Percentiles rank a stretch among this genome's conserved stretches.
These are phyloP conservation scores for Turdus rufiventris DNA, from an alignment of 2,113 vertebrate species.

Conservation along the genomic window DNA sequence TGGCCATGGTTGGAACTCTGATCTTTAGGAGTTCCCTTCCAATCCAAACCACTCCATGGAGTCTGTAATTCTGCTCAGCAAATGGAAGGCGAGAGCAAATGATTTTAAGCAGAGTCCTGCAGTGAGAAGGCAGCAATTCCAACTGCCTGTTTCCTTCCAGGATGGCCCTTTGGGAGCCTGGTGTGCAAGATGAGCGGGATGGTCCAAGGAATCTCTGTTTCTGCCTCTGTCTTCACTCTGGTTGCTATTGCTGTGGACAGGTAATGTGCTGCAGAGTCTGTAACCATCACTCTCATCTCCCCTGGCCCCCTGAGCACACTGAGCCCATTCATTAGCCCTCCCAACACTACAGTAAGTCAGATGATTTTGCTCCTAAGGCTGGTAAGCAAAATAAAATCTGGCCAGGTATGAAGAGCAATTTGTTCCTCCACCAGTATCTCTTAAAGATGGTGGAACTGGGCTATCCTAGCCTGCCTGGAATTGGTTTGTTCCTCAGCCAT, in stretches of 20 bases:
- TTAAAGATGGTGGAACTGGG: not conserved
- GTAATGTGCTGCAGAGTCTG: constrained; percentile 56
- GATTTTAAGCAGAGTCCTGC: not conserved
- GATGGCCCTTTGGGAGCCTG: constrained; percentile 92
- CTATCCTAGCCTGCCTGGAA: not conserved
- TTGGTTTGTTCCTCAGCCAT: not conserved
- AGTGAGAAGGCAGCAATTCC: not conserved
- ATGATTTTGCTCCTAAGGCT: not conserved
- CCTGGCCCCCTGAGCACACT: no score
- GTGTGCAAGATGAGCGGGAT: constrained; percentile 92
- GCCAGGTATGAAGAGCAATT: not conserved
- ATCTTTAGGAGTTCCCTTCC: not conserved
- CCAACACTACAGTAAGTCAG: not conserved
- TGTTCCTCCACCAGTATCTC: not conserved
- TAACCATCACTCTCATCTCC: not conserved
- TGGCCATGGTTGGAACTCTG: not conserved
- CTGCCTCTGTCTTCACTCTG: constrained; percentile 91
- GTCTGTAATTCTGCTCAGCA: not conserved
- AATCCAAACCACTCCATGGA: no score
- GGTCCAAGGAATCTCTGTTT: constrained; percentile 91
- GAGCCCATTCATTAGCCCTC: not conserved
- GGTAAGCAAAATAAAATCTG: not conserved
- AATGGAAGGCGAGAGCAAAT: not conserved
- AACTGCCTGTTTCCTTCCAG: constrained; percentile 59
- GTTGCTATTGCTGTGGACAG: constrained; percentile 92